These are phyloP conservation scores for Machimus rusticus DNA, from an alignment of 2,888 invertebrate genomes.

Conservation along the genomic window DNA sequence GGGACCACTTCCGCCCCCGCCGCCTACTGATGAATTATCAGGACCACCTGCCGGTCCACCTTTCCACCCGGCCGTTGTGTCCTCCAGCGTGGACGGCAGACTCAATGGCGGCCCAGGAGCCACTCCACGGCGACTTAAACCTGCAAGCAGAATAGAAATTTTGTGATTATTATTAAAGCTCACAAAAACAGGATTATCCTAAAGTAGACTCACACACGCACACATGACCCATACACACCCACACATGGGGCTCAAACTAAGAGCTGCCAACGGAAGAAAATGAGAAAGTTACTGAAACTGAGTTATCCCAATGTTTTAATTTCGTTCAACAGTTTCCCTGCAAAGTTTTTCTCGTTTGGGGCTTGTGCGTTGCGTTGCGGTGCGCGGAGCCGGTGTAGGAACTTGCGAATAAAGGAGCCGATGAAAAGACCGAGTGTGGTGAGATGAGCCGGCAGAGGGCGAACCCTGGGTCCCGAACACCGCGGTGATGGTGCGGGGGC, in stretches of 20 bases:
- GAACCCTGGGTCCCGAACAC: neutral
- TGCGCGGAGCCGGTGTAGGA: neutral
- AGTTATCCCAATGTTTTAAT: constrained; percentile 42
- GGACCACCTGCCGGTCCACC: constrained; percentile 76
- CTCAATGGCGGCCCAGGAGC: constrained; percentile 67
- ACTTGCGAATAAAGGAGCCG: neutral
- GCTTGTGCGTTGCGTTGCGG: constrained; percentile 28
- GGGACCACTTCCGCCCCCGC: constrained; percentile 74
- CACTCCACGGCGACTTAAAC: constrained; percentile 81
- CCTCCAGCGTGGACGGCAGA: constrained; percentile 78
- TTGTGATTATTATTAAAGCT: constrained; percentile 15
- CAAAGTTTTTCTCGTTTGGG: constrained; percentile 30
- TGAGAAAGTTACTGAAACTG: constrained; percentile 30
- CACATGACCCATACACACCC: neutral
- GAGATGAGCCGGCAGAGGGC: neutral
- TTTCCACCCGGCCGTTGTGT: constrained; percentile 81
- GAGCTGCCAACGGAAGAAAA: neutral
- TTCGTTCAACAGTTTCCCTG: constrained; percentile 34
- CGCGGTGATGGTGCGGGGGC: neutral
- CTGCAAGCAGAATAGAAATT: constrained; percentile 59
- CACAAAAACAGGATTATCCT: neutral
- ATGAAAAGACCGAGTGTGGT: constrained; percentile 9
- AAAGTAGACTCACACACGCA: neutral
- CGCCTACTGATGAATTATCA: constrained; percentile 65
- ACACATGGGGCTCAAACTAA: neutral